Base-by-base conservation (phyloP, 2,888 invertebrate genomes). In the Hylaea fasciaria region DNA sequence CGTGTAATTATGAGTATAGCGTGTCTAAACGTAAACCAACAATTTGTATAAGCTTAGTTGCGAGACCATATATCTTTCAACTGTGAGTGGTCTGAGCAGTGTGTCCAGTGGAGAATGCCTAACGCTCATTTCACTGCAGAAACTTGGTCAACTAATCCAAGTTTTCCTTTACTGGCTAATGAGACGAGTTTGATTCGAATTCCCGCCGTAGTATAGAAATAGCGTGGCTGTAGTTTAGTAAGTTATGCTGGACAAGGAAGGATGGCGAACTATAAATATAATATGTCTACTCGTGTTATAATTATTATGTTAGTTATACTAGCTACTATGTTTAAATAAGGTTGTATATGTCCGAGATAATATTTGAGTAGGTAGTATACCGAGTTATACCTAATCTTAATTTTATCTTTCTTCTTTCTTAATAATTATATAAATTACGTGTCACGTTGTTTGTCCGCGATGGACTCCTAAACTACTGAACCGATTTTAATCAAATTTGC, bases 121-220 rank as follows among this genome's bases (percentile, higher is more conserved):
- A 75, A 81, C 78, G 74, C 71, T 76, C 80, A 77, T 76, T 80
- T 72, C 76, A 77, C 78, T 77, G 73, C 83, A 82, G 76, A 73
- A 84, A 91, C 86, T 90, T 89, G 87, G 82, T 85, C 87, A 91
- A 91, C 91, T 91, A 91, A 91, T 91, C 87, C 90, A 91, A 91
- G 90, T 91, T 91, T 90, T 89, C 88, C 89, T 86, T 85, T 86
- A 85, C 88, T 77, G 81, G 81, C 86, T 91, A 91, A 91, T 91
- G 90, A 91, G 88, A 86, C 85, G 89, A 89, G 89, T 89, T 91
- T 89, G 89, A 91, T 90, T 87, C 83, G 85, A 85, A 89, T 86
- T 86, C 83, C 77, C 81, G 68, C 74, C 22, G 22, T 22, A 78
- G 80, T 80, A 72, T 71, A 70, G 76, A 78, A 82, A 82, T 83